Percentiles rank a stretch among this genome's conserved stretches.
These are phyloP conservation scores for Junonia oenone DNA, from an alignment of 2,888 invertebrate species.

Conservation along the genomic window DNA sequence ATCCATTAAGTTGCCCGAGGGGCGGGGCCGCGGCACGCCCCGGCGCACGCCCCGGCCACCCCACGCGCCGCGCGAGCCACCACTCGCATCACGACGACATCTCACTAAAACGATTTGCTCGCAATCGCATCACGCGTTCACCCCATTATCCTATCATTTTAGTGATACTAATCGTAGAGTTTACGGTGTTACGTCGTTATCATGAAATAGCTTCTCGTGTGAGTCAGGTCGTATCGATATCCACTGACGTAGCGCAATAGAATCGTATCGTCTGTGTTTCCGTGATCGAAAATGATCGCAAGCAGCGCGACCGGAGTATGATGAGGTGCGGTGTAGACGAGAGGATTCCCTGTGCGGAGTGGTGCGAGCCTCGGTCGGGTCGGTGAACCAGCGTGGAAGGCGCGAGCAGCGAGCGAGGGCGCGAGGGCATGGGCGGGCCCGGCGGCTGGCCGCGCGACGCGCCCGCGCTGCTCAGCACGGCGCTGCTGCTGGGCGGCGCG, in stretches of 20 bases:
- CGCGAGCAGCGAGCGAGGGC: slow-evolving; percentile 34
- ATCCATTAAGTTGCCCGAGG: slow-evolving; percentile 64
- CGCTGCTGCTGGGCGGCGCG: slow-evolving; percentile 71
- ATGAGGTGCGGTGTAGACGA: slow-evolving; percentile 27
- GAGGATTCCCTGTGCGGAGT: slow-evolving; percentile 21
- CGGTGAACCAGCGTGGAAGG: slow-evolving; percentile 32
- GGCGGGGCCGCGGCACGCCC: slow-evolving; percentile 63
- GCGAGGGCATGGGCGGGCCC: slow-evolving; percentile 55
- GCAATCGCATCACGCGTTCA: slow-evolving; percentile 65
- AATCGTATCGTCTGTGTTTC: slow-evolving; percentile 6
- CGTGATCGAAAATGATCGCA: slow-evolving; percentile 20
- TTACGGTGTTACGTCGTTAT: not conserved
- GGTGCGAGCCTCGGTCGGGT: not conserved
- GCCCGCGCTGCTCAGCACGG: slow-evolving; percentile 72
- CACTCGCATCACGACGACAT: slow-evolving; percentile 37
- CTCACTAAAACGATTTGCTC: slow-evolving; percentile 68
- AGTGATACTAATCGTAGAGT: slow-evolving; percentile 18
- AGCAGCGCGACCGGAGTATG: slow-evolving; percentile 30
- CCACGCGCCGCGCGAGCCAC: slow-evolving; percentile 30
- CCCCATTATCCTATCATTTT: slow-evolving; percentile 45
- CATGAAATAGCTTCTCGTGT: not conserved
- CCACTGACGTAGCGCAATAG: not conserved
- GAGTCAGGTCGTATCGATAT: not conserved
- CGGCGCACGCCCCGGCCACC: slow-evolving; percentile 34
- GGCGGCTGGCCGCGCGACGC: slow-evolving; percentile 63